Evolutionary conservation across 2,113 vertebrate species (phyloP).

Genomic region (Fregetta grallaria): DNA sequence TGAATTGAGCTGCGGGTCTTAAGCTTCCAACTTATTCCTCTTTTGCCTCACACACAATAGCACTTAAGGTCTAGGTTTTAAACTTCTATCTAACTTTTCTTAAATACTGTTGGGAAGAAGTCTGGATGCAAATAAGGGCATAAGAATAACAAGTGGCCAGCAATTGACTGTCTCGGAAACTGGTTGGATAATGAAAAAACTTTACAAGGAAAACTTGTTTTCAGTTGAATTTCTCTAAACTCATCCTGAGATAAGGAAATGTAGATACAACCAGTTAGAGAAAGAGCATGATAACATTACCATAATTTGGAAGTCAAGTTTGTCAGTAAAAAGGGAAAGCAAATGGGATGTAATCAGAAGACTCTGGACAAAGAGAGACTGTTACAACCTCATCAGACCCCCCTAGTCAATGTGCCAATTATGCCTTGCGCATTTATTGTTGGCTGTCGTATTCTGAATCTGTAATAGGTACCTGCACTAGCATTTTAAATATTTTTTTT

Average conservation of each 20-base stretch:
- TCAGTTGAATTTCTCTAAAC: not conserved
- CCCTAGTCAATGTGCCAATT: not conserved
- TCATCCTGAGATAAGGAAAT: not conserved
- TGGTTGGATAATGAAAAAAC: not conserved
- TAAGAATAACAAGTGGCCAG: not conserved
- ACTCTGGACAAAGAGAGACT: slow-evolving; percentile 12
- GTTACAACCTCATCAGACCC: slow-evolving; percentile 7
- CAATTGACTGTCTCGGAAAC: not conserved
- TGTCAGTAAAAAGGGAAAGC: slow-evolving; percentile 2
- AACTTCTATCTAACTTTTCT: not conserved
- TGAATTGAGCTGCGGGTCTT: not conserved
- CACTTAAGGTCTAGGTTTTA: not conserved
- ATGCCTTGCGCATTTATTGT: not conserved
- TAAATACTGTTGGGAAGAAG: not conserved
- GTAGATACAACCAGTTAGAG: slow-evolving; percentile 13
- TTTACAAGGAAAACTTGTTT: not conserved
- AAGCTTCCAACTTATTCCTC: not conserved
- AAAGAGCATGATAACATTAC: slow-evolving; percentile 37
- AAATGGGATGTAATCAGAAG: slow-evolving; percentile 34
- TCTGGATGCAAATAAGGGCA: not conserved
- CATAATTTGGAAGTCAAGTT: slow-evolving; percentile 44
- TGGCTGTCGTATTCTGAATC: not conserved
- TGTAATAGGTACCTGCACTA: not conserved
- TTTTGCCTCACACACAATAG: not conserved
- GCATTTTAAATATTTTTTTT: not conserved